Evolutionary conservation across 1,140 invertebrate species (phyloP), one percentile per base, ranked within the genome.

Genomic region (Ostrea edulis): DNA sequence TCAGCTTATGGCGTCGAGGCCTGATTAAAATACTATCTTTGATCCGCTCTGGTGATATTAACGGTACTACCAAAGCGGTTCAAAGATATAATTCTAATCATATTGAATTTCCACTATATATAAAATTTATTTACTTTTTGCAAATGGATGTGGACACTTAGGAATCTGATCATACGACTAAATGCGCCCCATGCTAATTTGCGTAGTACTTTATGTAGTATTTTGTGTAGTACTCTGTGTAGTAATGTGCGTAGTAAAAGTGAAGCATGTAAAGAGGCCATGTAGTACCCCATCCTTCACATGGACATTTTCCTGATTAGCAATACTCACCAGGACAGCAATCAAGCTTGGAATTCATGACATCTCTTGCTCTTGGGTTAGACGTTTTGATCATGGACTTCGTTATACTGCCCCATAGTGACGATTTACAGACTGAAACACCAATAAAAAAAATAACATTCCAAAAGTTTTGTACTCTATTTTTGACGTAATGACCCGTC

Each of bases 301-400:
- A 62, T 14, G 12, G 0, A 14, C 7, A 62, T 62, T 62, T 62
- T n/a, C n/a, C n/a, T 62, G 7, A 14, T 25, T 8, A 9, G 22
- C 9, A 25, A 35, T 29, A 77, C 22, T 77, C 14, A 77, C 68
- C 25, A 3, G 8, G 7, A 77, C 68, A 77, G 35, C 68, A 77
- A 77, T 77, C 68, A 9, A 77, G 8, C 5, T 25, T 25, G 9
- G 68, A 22, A 35, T 77, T 77, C 9, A 12, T 77, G 0, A 77
- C 8, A 8, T 11, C 12, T 35, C 25, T 77, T 12, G 25, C 8
- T 77, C 25, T 29, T 12, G 68, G 68, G 25, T 77, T 77, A 12
- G 68, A 77, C 0, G 68, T 77, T 77, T 77, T 77, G 11, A 77
- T 77, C 68, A 77, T 77, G 25, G 68, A 35, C 8, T 77, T 25